phyloP scores from a whole-genome alignment of 2,888 invertebrate genomes.

The Ophion slaviceki region DNA sequence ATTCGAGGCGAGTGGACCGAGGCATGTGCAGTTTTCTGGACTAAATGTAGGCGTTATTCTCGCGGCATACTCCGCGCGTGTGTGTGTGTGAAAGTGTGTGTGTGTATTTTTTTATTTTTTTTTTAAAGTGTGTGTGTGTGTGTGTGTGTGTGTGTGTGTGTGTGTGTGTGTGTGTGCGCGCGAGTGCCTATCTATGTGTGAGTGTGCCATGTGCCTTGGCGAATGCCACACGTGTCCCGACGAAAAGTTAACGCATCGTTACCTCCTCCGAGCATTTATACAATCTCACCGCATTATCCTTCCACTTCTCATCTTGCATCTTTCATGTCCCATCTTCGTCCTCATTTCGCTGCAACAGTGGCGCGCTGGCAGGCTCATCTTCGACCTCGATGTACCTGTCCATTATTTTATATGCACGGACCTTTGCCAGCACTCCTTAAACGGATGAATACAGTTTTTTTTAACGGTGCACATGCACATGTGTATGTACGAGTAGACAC shows the following conservation, averaged over 20 bases:
- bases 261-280: constrained; percentile 40
- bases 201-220: constrained; percentile 9
- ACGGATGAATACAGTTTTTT: constrained; percentile 50
- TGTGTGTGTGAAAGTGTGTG: not conserved
- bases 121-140: not conserved
- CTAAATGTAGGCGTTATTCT: constrained; percentile 60
- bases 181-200: no score
- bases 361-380: constrained; percentile 49
- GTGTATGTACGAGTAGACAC: not conserved
- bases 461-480: not conserved
- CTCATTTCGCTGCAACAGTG: constrained; percentile 37
- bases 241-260: constrained; percentile 62
- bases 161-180: not conserved
- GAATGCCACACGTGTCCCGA: constrained; percentile 55
- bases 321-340: constrained; percentile 41
- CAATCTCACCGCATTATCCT: constrained; percentile 41
- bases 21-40: constrained; percentile 59
- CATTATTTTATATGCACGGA: constrained; percentile 51
- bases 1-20: constrained; percentile 44
- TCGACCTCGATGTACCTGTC: constrained; percentile 63
- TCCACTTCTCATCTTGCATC: constrained; percentile 29
- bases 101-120: no score
- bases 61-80: not conserved
- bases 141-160: no score
- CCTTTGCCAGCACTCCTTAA: constrained; percentile 52